phyloP scores from a whole-genome alignment of 2,113 vertebrate species.

The Orycteropus afer region DNA sequence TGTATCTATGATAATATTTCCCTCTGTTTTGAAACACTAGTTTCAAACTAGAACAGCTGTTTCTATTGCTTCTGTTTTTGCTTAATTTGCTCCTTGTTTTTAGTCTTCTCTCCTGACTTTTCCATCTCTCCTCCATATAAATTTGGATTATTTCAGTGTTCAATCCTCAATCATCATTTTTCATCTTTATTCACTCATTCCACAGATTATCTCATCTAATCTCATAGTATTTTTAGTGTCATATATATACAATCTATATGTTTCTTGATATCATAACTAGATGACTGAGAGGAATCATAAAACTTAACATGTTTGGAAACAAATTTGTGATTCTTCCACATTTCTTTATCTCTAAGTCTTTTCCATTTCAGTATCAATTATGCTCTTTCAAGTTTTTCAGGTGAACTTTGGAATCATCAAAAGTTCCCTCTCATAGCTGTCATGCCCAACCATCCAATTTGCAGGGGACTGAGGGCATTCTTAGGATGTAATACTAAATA shows the following conservation, averaged over 20 bases:
- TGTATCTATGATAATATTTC: too few species aligned
- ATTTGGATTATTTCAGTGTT: background rate
- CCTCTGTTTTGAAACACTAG: too few species aligned
- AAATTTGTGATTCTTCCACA: background rate
- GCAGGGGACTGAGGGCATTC: background rate
- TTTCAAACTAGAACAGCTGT: too few species aligned
- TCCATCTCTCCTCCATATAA: background rate
- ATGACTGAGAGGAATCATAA: background rate
- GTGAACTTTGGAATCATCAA: background rate
- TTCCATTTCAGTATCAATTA: background rate
- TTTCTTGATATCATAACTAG: background rate
- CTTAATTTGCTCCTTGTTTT: background rate
- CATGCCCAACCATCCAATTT: background rate
- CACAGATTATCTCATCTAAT: background rate
- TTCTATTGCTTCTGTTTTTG: background rate
- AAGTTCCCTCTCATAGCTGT: background rate
- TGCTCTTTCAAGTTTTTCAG: background rate
- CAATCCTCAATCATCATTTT: background rate
- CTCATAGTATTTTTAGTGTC: background rate
- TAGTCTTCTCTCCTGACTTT: background rate
- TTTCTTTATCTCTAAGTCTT: background rate
- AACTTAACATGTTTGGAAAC: background rate
- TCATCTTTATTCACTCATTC: background rate
- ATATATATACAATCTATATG: background rate
- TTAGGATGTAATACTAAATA: background rate